These are phyloP conservation scores for Indicator indicator DNA, from an alignment of 2,113 vertebrate genomes.

Conservation along the genomic window DNA sequence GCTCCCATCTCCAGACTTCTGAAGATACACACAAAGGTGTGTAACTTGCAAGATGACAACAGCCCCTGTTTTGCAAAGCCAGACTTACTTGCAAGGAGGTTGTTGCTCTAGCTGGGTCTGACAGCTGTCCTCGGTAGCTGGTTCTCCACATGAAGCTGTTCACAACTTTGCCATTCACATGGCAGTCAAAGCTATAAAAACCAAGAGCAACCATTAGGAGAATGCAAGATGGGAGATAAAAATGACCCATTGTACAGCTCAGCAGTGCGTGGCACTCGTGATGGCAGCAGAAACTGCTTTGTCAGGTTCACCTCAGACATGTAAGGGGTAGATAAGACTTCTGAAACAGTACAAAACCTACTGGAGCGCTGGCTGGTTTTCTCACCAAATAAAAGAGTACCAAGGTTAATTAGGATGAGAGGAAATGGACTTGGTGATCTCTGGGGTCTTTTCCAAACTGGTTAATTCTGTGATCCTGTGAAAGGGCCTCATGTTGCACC, in stretches of 20 bases:
- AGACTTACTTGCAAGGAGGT: neutral
- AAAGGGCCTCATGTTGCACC: too few species aligned
- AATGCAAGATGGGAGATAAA: neutral
- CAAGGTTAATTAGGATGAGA: neutral
- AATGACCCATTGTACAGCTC: neutral
- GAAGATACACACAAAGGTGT: neutral
- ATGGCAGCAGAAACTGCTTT: constrained; percentile 23
- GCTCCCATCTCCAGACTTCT: neutral
- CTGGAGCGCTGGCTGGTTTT: neutral
- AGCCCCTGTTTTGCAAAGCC: neutral
- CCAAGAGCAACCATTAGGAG: neutral
- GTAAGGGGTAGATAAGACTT: neutral
- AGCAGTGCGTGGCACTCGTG: neutral
- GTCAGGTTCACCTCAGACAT: neutral
- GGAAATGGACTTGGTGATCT: too few species aligned
- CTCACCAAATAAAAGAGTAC: neutral
- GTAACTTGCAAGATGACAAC: neutral
- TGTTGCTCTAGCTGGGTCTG: neutral
- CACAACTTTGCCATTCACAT: neutral
- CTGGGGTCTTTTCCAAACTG: too few species aligned
- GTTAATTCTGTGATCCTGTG: too few species aligned
- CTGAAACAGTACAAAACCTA: neutral
- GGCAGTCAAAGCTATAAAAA: neutral
- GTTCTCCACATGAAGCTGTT: neutral
- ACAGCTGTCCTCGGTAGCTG: neutral